phyloP scores from a whole-genome alignment of 2,888 invertebrate genomes.

The Panzeria rudis region DNA sequence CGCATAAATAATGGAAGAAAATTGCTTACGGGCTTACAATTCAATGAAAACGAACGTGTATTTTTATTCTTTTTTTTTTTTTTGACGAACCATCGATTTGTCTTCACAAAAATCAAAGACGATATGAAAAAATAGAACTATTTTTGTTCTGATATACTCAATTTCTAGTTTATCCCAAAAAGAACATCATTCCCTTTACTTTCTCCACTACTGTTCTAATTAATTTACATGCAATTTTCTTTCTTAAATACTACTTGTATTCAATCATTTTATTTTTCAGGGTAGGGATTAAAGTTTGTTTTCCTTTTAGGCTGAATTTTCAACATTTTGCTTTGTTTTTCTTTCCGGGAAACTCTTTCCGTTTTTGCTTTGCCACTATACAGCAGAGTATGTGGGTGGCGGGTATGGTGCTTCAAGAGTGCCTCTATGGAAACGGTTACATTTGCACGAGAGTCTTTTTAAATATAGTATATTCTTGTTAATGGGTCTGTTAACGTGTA shows the following conservation, averaged over 20 bases:
- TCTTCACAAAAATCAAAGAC: too few relatives aligned
- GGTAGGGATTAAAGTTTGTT: constrained; percentile 55
- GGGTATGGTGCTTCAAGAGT: neutral
- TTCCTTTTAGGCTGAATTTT: constrained; percentile 22
- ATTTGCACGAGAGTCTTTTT: neutral
- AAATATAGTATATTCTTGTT: neutral
- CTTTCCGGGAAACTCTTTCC: constrained; percentile 40
- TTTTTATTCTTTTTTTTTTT: too few relatives aligned
- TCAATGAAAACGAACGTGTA: too few relatives aligned
- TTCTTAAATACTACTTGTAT: constrained; percentile 62
- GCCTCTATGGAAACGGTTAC: neutral
- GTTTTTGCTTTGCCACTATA: constrained; percentile 8
- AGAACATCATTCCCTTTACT: neutral
- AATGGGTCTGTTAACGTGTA: neutral
- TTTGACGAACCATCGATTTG: too few relatives aligned
- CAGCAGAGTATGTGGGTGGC: neutral
- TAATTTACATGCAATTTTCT: constrained; percentile 41
- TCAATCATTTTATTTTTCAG: constrained; percentile 57
- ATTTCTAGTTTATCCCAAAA: too few relatives aligned
- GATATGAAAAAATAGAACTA: too few relatives aligned
- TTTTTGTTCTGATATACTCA: too few relatives aligned
- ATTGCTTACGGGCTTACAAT: too few relatives aligned
- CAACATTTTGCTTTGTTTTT: neutral
- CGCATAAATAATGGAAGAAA: too few relatives aligned
- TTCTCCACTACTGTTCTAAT: constrained; percentile 36